Percentiles rank a stretch among this genome's conserved stretches.
phyloP scores from a whole-genome alignment of 2,888 invertebrate species.

The Congeria kusceri region DNA sequence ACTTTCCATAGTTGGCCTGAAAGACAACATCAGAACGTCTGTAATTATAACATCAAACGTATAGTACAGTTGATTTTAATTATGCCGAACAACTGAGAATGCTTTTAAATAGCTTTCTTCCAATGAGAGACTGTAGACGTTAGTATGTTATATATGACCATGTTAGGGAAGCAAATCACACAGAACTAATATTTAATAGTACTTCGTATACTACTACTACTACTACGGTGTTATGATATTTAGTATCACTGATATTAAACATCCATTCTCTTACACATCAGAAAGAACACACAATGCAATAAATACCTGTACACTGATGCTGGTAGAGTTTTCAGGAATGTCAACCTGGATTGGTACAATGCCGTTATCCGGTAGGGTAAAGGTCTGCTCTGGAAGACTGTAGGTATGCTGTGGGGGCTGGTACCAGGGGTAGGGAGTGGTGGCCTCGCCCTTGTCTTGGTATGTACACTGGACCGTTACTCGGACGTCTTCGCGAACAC shows the following conservation, averaged over 20 bases:
- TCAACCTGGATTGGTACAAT: slow-evolving; percentile 71
- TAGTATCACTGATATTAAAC: too few relatives aligned
- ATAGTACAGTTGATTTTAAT: too few relatives aligned
- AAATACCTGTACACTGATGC: slow-evolving; percentile 5
- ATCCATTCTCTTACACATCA: neutral
- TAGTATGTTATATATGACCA: too few relatives aligned
- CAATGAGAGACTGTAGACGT: too few relatives aligned
- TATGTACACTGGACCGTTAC: slow-evolving; percentile 65
- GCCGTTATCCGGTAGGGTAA: slow-evolving; percentile 71
- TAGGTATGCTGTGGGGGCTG: slow-evolving; percentile 53
- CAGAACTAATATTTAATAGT: too few relatives aligned
- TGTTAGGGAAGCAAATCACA: too few relatives aligned
- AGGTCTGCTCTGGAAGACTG: slow-evolving; percentile 51
- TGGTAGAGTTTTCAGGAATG: slow-evolving; percentile 72
- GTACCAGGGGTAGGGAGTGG: slow-evolving; percentile 60
- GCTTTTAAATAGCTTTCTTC: too few relatives aligned
- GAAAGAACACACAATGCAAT: neutral
- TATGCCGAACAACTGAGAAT: too few relatives aligned
- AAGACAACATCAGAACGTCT: slow-evolving; percentile 12
- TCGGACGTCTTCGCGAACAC: slow-evolving; percentile 51
- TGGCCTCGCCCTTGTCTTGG: slow-evolving; percentile 39
- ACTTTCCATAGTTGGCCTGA: slow-evolving; percentile 67
- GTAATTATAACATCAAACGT: too few relatives aligned
- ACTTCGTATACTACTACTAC: too few relatives aligned
- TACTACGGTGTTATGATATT: too few relatives aligned